phyloP scores from a whole-genome alignment of 2,888 invertebrate species.

The Aporophyla lueneburgensis region DNA sequence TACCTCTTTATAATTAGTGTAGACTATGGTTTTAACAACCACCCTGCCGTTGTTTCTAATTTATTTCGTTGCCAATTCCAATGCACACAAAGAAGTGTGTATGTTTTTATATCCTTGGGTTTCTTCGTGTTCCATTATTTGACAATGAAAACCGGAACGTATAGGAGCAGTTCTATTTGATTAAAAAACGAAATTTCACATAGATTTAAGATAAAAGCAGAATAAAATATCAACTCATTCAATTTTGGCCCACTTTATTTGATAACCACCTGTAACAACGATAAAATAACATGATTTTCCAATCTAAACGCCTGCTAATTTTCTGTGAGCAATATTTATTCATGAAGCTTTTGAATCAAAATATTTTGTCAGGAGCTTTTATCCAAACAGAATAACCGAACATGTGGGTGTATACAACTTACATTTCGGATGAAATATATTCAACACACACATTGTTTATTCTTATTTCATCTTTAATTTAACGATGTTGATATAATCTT shows the following conservation, averaged over 20 bases:
- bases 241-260: not conserved
- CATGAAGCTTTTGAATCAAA: constrained; percentile 24
- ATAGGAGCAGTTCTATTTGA: not conserved
- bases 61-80: not conserved
- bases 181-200: not conserved
- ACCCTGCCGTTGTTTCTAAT: not conserved
- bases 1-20: too few species aligned
- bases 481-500: not conserved
- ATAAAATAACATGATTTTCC: not conserved
- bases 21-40: not conserved
- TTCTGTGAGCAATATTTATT: constrained; percentile 43
- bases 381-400: constrained; percentile 13
- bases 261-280: not conserved
- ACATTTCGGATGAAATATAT: not conserved
- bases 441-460: not conserved
- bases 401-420: not conserved
- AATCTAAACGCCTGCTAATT: constrained; percentile 37
- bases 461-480: not conserved
- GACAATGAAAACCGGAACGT: not conserved
- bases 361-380: constrained; percentile 45
- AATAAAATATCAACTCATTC: too few species aligned
- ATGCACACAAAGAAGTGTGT: not conserved
- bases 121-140: not conserved
- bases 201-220: not conserved
- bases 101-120: not conserved